phyloP scores from a whole-genome alignment of 1,140 invertebrate species.

The Lepidotrigona ventralis region DNA sequence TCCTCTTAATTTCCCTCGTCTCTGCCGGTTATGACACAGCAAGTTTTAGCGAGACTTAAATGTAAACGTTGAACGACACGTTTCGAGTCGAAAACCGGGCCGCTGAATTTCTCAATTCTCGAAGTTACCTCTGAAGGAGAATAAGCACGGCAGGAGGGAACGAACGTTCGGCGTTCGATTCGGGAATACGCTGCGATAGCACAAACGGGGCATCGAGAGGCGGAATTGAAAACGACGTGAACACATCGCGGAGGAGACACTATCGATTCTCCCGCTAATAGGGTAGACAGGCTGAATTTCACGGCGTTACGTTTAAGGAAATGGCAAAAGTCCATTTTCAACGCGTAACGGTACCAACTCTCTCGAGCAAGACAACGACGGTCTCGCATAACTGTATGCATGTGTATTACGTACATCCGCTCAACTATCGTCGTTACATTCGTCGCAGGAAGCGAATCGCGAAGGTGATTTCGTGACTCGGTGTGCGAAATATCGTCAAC shows the following conservation, averaged over 20 bases:
- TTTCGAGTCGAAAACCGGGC: background rate
- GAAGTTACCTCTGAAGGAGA: background rate
- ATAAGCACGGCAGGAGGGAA: background rate
- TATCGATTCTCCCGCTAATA: constrained; percentile 34
- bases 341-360: constrained; percentile 15
- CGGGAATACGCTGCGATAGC: background rate
- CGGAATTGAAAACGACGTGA: constrained; percentile 16
- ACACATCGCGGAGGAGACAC: background rate
- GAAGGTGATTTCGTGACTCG: background rate
- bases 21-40: background rate
- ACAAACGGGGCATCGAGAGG: background rate
- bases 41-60: background rate
- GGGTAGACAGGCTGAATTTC: constrained; percentile 1
- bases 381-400: constrained; percentile 5
- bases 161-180: background rate
- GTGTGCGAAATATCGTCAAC: constrained; percentile 19
- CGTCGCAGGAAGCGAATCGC: background rate
- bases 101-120: background rate
- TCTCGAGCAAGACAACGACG: background rate
- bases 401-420: background rate
- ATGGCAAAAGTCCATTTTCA: constrained; percentile 39
- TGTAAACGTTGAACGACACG: background rate
- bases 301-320: constrained; percentile 7
- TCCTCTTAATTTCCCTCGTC: background rate
- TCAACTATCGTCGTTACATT: background rate